phyloP scores from a whole-genome alignment of 2,113 vertebrate genomes.

The Poeciliopsis prolifica region DNA sequence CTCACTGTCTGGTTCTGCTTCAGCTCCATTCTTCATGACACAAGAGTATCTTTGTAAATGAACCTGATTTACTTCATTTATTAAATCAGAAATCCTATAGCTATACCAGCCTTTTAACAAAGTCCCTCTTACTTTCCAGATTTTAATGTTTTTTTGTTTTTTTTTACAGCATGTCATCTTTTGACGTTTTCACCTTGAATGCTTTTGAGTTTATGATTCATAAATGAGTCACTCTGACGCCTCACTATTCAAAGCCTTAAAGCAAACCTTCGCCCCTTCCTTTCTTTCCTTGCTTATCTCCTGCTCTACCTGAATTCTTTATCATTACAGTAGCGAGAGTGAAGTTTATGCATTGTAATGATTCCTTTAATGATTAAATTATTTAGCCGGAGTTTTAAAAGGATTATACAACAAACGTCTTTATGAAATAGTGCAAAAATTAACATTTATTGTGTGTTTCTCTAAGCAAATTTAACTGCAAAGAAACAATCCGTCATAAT shows the following conservation, averaged over 20 bases:
- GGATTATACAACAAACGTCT: background rate
- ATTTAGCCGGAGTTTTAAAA: no score
- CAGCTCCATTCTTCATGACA: no score
- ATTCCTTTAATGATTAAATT: no score
- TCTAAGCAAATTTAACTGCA: background rate
- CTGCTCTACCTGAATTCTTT: constrained; percentile 17
- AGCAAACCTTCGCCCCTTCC: constrained; percentile 19
- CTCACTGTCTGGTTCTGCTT: background rate
- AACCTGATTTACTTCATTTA: background rate
- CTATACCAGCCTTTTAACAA: no score
- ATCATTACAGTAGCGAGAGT: background rate
- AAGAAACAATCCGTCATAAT: background rate
- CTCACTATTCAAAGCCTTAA: background rate
- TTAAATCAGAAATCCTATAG: background rate
- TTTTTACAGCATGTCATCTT: background rate
- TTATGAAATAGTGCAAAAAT: background rate
- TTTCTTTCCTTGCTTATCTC: constrained; percentile 20
- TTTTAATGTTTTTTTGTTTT: background rate
- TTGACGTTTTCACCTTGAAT: background rate
- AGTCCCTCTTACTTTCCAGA: background rate
- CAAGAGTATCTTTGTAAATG: background rate
- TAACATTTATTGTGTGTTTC: background rate
- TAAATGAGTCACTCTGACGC: background rate
- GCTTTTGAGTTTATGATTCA: constrained; percentile 7
- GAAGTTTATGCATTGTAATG: no score